These are phyloP conservation scores for Tachina fera DNA, from an alignment of 2,888 invertebrate species.

Conservation along the genomic window DNA sequence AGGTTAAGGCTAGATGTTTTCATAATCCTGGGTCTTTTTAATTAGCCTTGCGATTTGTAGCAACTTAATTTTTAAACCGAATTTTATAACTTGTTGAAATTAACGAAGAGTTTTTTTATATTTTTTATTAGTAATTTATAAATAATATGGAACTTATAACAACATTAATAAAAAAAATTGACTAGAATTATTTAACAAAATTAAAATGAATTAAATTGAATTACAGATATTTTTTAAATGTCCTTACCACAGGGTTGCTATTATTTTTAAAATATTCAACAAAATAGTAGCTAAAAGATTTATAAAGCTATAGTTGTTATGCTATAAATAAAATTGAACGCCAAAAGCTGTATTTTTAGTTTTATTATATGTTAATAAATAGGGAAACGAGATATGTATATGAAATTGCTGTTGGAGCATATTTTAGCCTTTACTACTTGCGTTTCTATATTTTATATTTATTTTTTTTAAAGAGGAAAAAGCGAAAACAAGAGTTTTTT, in stretches of 20 bases:
- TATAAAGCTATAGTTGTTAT: not conserved
- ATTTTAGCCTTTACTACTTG: too few species aligned
- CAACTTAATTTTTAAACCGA: slow-evolving; percentile 57
- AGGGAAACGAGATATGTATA: too few species aligned
- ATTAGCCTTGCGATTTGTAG: slow-evolving; percentile 61
- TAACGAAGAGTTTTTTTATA: slow-evolving; percentile 12
- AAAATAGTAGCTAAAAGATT: not conserved
- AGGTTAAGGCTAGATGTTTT: slow-evolving; percentile 37
- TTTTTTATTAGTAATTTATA: slow-evolving; percentile 37
- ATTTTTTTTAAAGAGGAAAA: too few species aligned
- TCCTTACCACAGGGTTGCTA: slow-evolving; percentile 38
- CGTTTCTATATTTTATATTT: too few species aligned
- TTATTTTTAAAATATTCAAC: not conserved
- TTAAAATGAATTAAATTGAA: slow-evolving; percentile 37
- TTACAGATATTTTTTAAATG: slow-evolving; percentile 48
- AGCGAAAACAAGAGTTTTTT: too few species aligned
- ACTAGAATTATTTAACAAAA: slow-evolving; percentile 66
- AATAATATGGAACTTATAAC: slow-evolving; percentile 56
- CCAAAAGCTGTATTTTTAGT: too few species aligned
- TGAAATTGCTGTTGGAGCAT: too few species aligned
- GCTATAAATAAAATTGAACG: not conserved
- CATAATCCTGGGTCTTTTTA: slow-evolving; percentile 51
- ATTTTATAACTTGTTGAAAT: slow-evolving; percentile 26
- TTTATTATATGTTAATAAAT: too few species aligned
- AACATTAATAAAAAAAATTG: slow-evolving; percentile 61